Percentiles rank a stretch among this genome's conserved stretches.
These are phyloP conservation scores for Microchrysa polita DNA, from an alignment of 2,888 invertebrate genomes.

Conservation along the genomic window DNA sequence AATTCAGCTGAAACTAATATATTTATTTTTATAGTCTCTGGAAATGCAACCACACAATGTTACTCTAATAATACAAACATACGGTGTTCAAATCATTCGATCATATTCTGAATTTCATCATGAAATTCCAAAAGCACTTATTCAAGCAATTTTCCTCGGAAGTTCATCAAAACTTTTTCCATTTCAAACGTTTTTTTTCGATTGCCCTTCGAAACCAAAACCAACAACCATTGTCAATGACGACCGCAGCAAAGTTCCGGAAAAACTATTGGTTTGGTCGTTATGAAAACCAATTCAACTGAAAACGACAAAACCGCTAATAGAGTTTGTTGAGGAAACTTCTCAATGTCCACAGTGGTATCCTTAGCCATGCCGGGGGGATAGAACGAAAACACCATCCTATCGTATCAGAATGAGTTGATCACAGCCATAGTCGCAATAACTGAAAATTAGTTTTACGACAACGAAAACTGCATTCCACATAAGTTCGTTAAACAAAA, in stretches of 20 bases:
- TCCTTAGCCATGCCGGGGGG: background rate
- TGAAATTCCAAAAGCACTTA: constrained; percentile 1
- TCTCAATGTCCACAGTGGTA: constrained; percentile 28
- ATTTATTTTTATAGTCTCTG: too few relatives aligned
- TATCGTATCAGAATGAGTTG: constrained; percentile 1
- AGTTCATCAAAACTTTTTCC: constrained; percentile 41
- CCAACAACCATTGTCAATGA: constrained; percentile 4
- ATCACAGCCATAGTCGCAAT: constrained; percentile 10
- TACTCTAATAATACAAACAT: constrained; percentile 20
- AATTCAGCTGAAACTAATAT: too few relatives aligned
- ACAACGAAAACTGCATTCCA: constrained; percentile 50
- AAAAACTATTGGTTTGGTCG: constrained; percentile 13
- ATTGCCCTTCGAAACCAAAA: background rate
- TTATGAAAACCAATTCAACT: constrained; percentile 25
- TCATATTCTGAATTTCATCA: constrained; percentile 1
- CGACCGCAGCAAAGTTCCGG: background rate
- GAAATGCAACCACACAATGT: too few relatives aligned
- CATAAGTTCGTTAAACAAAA: constrained; percentile 52
- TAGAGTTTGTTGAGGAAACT: constrained; percentile 33
- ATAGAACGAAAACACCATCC: background rate
- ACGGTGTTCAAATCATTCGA: constrained; percentile 25
- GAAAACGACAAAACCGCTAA: constrained; percentile 24
- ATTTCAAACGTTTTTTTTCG: constrained; percentile 14
- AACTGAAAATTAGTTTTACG: constrained; percentile 47
- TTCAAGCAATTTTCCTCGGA: background rate